These are phyloP conservation scores for Diorhabda sublineata DNA, from an alignment of 1,140 invertebrate genomes.

Conservation along the genomic window DNA sequence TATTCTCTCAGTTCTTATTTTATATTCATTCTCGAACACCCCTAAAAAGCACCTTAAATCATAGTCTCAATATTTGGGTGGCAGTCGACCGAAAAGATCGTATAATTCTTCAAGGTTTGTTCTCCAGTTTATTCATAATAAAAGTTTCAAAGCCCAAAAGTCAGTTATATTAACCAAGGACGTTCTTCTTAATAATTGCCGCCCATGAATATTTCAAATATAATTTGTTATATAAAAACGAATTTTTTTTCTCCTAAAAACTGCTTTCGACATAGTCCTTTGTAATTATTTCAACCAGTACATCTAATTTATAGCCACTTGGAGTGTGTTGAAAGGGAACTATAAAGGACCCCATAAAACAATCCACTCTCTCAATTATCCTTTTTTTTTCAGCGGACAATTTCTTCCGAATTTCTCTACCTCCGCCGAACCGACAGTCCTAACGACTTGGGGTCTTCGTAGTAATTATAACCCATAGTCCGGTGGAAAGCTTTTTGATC, in stretches of 20 bases:
- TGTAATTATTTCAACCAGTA: too few species aligned
- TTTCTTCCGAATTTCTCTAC: not conserved
- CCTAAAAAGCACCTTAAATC: not conserved
- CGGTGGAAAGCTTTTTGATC: not conserved
- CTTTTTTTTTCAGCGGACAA: not conserved
- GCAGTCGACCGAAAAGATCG: not conserved
- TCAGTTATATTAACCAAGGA: not conserved
- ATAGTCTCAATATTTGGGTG: constrained; percentile 1
- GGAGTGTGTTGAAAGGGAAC: not conserved
- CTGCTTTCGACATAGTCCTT: too few species aligned
- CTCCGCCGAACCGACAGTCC: not conserved
- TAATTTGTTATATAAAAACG: too few species aligned
- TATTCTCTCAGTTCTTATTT: constrained; percentile 1
- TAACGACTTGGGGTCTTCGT: not conserved
- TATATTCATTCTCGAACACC: not conserved
- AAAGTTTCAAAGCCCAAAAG: not conserved
- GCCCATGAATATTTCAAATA: too few species aligned
- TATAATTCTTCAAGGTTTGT: constrained; percentile 1
- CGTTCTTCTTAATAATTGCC: too few species aligned
- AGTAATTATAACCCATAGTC: constrained; percentile 2
- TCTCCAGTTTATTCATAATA: not conserved
- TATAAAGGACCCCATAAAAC: not conserved
- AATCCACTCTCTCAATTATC: not conserved
- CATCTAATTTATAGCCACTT: not conserved
- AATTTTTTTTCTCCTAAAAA: too few species aligned